Evolutionary conservation across 2,113 vertebrate species (phyloP).

Genomic region (Hipposideros armiger): DNA sequence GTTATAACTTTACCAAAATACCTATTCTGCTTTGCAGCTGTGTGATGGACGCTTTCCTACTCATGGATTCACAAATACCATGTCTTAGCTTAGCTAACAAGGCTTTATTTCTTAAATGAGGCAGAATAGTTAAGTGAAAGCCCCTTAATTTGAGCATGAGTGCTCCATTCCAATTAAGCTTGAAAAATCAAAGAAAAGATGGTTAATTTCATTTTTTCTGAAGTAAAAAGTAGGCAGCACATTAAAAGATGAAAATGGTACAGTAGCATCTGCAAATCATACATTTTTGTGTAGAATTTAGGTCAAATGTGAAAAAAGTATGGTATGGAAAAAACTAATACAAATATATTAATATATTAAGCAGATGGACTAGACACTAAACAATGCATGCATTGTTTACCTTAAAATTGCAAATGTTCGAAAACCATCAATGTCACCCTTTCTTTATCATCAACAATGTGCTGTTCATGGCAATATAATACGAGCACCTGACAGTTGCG

Average conservation of each 20-base stretch:
- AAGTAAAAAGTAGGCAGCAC: conserved; percentile 61
- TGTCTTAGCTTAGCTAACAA: conserved; percentile 75
- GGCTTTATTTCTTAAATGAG: conserved; percentile 67
- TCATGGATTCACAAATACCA: conserved; percentile 64
- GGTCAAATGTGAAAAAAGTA: conserved; percentile 52
- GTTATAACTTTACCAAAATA: conserved; percentile 55
- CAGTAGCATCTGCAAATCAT: conserved; percentile 13
- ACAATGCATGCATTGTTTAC: neutral
- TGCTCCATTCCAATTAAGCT: conserved; percentile 58
- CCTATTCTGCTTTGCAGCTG: conserved; percentile 57
- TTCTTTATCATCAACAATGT: neutral
- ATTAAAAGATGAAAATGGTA: conserved; percentile 45
- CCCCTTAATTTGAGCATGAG: conserved; percentile 61
- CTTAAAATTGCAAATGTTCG: neutral
- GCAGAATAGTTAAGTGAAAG: conserved; percentile 70
- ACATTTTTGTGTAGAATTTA: conserved; percentile 56
- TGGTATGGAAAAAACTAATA: neutral
- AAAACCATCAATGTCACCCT: neutral
- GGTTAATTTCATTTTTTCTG: conserved; percentile 68
- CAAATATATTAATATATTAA: neutral
- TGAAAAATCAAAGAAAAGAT: conserved; percentile 73
- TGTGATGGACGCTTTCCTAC: conserved; percentile 41
- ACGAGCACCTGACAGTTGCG: neutral
- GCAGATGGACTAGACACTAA: neutral
- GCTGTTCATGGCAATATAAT: rapidly evolving